Base-by-base conservation (phyloP, 2,797 vertebrate species). In the Muscicapa comitata region DNA sequence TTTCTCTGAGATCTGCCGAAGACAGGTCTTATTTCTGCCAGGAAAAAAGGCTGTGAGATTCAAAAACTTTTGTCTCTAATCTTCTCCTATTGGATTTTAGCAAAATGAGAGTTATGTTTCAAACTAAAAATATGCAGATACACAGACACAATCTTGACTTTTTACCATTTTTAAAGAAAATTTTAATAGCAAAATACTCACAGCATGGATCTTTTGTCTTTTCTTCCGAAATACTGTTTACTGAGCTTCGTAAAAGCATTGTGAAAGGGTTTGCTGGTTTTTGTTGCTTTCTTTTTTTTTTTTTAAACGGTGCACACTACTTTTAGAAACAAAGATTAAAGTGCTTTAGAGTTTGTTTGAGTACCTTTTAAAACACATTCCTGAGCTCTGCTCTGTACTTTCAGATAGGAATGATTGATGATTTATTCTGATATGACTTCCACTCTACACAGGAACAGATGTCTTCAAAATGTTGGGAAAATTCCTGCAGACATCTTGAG, bases 91-190 rank as follows among this genome's bases (percentile, higher is more conserved):
- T 74, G 16, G n/a, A 80, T 62, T 67, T n/a, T 26, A 53, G 13
- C 26, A 73, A 35, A 75, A 42, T 33, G 6, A 73, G 21, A 66
- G 10, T 42, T 28, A 31, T 2, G 6, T 40, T 83, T 83, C 53
- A 79, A 23, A 77, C 63, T 24, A 90, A 45, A 72, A 80, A 71
- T 63, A 51, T 7, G 29, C 12, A 54, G 3, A 7, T 28, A 50
- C 3, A 40, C 6, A 33, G 0, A 1, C 9, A 40, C 2, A 35
- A 4, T 3, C 20, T 57, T 51, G 16, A 12, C 40, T 35, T 65
- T 82, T 51, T 71, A 26, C 18, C 31, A 26, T 17, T 35, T 65
- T 42, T 7, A 37, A 66, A 13, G 24, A 58, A 58, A 58, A 40
- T 17, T 31, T 20, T 23, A 61, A 26, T 9, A 42, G 3, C 13